phyloP scores from a whole-genome alignment of 2,113 vertebrate genomes.

The Tautogolabrus adspersus region DNA sequence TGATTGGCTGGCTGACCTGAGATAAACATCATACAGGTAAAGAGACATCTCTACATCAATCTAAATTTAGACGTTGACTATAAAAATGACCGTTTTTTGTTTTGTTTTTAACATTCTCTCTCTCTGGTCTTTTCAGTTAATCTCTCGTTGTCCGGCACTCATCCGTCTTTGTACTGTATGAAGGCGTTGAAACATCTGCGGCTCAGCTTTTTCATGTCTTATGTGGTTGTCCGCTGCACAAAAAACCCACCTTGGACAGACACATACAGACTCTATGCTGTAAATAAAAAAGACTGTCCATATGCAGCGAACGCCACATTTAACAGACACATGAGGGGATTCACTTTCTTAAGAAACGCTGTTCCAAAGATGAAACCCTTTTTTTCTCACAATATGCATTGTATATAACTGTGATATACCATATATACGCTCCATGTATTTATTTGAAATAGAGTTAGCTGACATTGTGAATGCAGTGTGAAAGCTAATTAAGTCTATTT shows the following conservation, averaged over 20 bases:
- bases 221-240: not conserved
- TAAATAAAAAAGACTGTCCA: not conserved
- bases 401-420: not conserved
- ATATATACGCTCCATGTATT: not conserved
- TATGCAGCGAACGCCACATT: not conserved
- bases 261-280: slow-evolving; percentile 1
- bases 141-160: not conserved
- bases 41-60: not conserved
- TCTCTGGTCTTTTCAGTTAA: not conserved
- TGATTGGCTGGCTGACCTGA: slow-evolving; percentile 73
- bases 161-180: not conserved
- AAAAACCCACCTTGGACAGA: not conserved
- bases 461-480: not conserved
- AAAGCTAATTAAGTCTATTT: slow-evolving; percentile 1
- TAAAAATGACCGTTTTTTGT: not conserved
- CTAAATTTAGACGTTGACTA: not conserved
- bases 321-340: slow-evolving; percentile 1
- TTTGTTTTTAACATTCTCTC: not conserved
- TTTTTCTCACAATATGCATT: slow-evolving; percentile 15
- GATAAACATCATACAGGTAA: slow-evolving; percentile 37
- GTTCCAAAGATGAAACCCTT: not conserved
- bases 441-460: slow-evolving; percentile 9
- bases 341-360: not conserved
- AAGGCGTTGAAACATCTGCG: slow-evolving; percentile 5
- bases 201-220: not conserved